Conservation (phyloP, 2,797 vertebrate species). For the Picus viridis region DNA sequence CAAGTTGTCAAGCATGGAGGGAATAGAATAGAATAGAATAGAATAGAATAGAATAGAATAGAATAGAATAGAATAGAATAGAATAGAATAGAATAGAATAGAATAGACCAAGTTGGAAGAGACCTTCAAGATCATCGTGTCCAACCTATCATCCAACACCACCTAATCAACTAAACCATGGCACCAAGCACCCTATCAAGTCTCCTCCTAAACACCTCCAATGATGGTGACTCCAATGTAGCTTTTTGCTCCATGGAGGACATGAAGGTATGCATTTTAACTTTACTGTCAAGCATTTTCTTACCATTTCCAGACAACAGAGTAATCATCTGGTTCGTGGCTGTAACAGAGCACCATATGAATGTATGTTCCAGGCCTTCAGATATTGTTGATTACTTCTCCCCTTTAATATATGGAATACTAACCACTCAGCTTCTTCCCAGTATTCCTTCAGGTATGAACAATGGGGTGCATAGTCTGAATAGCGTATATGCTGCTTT, state of each 20-base stretch:
- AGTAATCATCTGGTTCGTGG: neutral
- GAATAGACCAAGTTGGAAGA: too few species aligned
- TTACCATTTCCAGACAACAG: neutral
- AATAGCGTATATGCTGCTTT: neutral
- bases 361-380: neutral
- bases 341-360: neutral
- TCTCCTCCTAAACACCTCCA: too few species aligned
- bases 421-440: neutral
- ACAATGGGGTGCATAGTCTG: neutral
- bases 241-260: neutral
- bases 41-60: too few species aligned
- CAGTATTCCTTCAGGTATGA: constrained; percentile 15
- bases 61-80: too few species aligned
- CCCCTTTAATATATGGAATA: neutral
- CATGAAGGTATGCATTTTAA: neutral
- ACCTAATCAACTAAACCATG: too few species aligned
- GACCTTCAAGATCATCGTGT: too few species aligned
- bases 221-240: neutral
- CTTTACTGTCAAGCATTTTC: neutral
- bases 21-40: too few species aligned
- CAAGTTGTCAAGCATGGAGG: neutral
- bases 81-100: too few species aligned
- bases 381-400: neutral
- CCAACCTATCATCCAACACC: too few species aligned
- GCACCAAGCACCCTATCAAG: too few species aligned